Percentiles rank a stretch among this genome's conserved stretches.
Evolutionary conservation across 2,888 invertebrate species (phyloP).

Genomic region (Drosophila koepferae): DNA sequence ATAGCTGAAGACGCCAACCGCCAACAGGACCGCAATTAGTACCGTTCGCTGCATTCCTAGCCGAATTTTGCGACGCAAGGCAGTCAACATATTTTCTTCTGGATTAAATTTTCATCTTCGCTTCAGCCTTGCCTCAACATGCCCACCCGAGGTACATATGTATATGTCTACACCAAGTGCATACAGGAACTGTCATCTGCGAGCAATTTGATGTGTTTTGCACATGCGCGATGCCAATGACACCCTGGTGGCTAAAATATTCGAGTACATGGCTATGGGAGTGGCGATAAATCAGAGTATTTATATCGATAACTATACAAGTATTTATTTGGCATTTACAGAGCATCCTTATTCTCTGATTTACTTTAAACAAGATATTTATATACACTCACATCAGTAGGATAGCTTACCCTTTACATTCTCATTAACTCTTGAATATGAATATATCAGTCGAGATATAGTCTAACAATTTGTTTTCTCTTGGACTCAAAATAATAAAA

Average conservation of each 20-base stretch:
- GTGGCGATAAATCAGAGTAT: constrained; percentile 31
- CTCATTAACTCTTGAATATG: too few relatives aligned
- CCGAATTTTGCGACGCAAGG: constrained; percentile 82
- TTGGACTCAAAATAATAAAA: too few relatives aligned
- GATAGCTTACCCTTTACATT: too few relatives aligned
- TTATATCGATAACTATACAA: constrained; percentile 28
- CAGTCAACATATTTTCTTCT: constrained; percentile 76
- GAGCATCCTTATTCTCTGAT: background rate
- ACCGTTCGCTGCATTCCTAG: constrained; percentile 81
- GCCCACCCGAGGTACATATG: constrained; percentile 22
- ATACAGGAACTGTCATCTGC: constrained; percentile 29
- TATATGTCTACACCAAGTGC: constrained; percentile 41
- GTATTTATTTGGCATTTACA: background rate
- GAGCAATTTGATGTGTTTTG: constrained; percentile 29
- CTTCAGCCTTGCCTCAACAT: constrained; percentile 23
- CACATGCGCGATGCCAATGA: constrained; percentile 56
- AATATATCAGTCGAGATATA: too few relatives aligned
- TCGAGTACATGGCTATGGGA: constrained; percentile 19
- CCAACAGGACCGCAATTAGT: constrained; percentile 75
- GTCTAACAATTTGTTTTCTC: too few relatives aligned
- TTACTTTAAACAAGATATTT: background rate
- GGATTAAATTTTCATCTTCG: constrained; percentile 40
- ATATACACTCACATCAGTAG: too few relatives aligned
- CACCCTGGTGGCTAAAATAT: constrained; percentile 9
- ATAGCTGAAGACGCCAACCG: constrained; percentile 77